Percentiles rank a stretch among this genome's conserved stretches.
Conservation (phyloP, 1,140 invertebrate species). For the Ceratina japonica region DNA sequence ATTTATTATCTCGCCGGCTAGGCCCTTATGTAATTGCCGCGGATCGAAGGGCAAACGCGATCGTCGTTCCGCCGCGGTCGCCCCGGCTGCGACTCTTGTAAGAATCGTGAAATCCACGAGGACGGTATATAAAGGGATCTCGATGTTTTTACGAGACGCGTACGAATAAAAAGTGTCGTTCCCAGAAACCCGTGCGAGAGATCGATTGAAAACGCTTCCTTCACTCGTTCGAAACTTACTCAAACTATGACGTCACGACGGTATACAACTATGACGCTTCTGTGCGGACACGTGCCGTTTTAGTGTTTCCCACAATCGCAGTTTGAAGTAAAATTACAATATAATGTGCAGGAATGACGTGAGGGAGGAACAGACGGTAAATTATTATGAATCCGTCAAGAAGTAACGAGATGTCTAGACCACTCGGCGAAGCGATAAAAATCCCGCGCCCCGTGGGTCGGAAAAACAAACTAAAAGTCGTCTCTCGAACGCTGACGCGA, state of each 20-base stretch:
- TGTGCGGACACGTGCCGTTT: too few relatives aligned
- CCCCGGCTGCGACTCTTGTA: neutral
- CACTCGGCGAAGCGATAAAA: conserved; percentile 23
- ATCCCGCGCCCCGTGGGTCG: neutral
- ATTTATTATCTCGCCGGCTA: conserved; percentile 43
- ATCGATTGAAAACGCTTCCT: neutral
- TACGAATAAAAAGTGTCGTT: neutral
- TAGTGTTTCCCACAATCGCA: too few relatives aligned
- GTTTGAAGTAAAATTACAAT: too few relatives aligned
- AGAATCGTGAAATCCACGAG: neutral
- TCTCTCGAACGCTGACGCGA: conserved; percentile 28
- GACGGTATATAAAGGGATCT: neutral
- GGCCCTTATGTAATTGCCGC: conserved; percentile 20
- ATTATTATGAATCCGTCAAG: conserved; percentile 15
- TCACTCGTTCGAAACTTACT: too few relatives aligned
- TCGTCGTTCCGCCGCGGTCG: too few relatives aligned
- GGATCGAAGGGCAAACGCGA: conserved; percentile 20
- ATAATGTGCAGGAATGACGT: too few relatives aligned
- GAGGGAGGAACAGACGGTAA: neutral
- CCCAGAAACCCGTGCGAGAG: neutral
- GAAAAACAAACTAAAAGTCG: conserved; percentile 39
- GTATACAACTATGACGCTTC: too few relatives aligned
- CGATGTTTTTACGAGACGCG: neutral
- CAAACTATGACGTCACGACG: too few relatives aligned
- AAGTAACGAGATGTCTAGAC: conserved; percentile 42